Percentiles rank a stretch among this genome's conserved stretches.
phyloP scores from a whole-genome alignment of 2,113 vertebrate species.

The Miniopterus natalensis region DNA sequence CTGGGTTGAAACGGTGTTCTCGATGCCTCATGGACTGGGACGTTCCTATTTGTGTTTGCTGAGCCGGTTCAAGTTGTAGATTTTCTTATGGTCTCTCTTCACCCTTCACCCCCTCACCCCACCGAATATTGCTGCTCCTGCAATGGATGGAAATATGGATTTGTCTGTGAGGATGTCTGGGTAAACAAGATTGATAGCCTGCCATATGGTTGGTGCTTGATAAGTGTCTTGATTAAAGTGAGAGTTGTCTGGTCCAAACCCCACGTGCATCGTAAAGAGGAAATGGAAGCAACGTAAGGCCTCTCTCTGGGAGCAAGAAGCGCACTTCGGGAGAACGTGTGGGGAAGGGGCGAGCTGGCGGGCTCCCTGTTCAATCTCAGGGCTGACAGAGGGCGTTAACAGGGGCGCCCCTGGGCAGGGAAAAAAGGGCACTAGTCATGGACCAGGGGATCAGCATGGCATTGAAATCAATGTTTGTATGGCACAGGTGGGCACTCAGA shows the following conservation, averaged over 20 bases:
- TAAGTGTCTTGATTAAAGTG: constrained; percentile 12
- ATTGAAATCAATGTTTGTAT: not conserved
- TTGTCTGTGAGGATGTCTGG: not conserved
- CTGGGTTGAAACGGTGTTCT: too few species aligned
- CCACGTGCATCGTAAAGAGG: not conserved
- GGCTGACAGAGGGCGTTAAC: rapidly evolving
- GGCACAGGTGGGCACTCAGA: not conserved
- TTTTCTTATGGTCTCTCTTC: not conserved
- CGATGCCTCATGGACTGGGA: not conserved
- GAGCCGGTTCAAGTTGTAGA: not conserved
- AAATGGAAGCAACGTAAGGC: not conserved
- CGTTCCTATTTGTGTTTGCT: not conserved
- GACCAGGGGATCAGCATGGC: rapidly evolving
- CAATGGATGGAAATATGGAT: not conserved
- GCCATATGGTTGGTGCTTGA: not conserved
- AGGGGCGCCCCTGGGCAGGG: too few species aligned
- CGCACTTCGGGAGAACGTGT: not conserved
- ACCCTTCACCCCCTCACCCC: not conserved
- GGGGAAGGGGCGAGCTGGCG: not conserved
- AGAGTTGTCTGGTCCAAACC: not conserved
- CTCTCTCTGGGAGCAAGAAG: not conserved
- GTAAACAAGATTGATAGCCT: not conserved
- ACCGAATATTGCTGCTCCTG: not conserved
- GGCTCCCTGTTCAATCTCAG: too few species aligned
- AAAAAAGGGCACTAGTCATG: not conserved